Evolutionary conservation across 2,888 invertebrate genomes (phyloP).

Genomic region (Aquatica leii): DNA sequence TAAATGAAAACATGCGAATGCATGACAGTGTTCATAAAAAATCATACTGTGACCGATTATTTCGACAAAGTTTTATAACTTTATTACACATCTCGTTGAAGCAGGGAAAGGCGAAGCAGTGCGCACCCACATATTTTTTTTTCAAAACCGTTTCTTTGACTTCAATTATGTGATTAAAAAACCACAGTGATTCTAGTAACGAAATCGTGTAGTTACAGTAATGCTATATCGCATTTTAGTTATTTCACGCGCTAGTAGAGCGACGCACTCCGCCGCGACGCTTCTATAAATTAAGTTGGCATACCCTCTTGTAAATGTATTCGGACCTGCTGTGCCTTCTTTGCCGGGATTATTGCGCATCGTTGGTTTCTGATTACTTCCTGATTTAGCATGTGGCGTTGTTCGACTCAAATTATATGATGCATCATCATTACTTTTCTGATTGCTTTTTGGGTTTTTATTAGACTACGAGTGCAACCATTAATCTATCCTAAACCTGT

Average conservation of each 20-base stretch:
- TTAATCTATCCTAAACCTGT: no score
- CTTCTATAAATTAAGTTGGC: slow-evolving; percentile 23
- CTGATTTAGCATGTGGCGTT: slow-evolving; percentile 36
- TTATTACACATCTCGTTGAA: slow-evolving; percentile 6
- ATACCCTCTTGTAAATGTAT: slow-evolving; percentile 23
- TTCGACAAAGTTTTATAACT: slow-evolving; percentile 23
- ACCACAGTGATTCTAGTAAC: no score
- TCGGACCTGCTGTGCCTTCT: slow-evolving; percentile 9
- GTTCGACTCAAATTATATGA: no score
- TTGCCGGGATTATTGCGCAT: slow-evolving; percentile 42
- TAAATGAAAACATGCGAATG: not conserved
- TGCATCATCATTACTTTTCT: not conserved
- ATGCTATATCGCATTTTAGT: slow-evolving; percentile 27
- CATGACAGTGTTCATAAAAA: not conserved
- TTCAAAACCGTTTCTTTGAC: no score
- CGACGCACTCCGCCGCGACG: slow-evolving; percentile 39
- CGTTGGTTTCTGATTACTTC: slow-evolving; percentile 42
- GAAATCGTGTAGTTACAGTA: slow-evolving; percentile 24
- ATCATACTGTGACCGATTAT: slow-evolving; percentile 39
- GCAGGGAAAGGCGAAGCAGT: not conserved
- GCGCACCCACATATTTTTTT: no score
- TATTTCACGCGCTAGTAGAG: slow-evolving; percentile 55
- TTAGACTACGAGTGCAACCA: no score
- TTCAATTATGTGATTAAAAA: no score
- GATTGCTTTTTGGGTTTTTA: not conserved